Percentiles rank a stretch among this genome's conserved stretches.
Conservation (phyloP, 2,797 vertebrate species). For the Alosa sapidissima region DNA sequence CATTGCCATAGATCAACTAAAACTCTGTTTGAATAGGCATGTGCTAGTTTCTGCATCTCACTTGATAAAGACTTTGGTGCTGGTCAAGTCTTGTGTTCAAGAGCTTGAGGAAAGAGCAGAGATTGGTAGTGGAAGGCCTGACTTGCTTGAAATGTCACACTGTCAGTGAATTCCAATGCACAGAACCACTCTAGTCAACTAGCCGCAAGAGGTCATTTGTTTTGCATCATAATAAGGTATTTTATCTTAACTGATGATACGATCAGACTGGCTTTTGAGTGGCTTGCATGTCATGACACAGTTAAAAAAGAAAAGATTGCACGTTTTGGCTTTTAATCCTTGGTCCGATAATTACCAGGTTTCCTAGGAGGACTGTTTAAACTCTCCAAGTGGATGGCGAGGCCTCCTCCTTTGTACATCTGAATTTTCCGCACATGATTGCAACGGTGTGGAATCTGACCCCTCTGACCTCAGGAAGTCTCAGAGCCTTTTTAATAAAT, state of each 20-base stretch:
- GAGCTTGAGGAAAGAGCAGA: background rate
- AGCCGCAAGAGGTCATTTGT: background rate
- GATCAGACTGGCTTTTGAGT: slow-evolving; percentile 41
- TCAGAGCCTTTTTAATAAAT: slow-evolving; percentile 39
- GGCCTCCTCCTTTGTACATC: slow-evolving; percentile 20
- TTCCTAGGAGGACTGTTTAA: slow-evolving; percentile 31
- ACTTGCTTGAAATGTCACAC: background rate
- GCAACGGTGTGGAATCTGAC: slow-evolving; percentile 38
- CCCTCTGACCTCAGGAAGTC: slow-evolving; percentile 23
- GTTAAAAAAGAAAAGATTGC: slow-evolving; percentile 39
- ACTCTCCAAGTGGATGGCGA: slow-evolving; percentile 24
- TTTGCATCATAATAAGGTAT: background rate
- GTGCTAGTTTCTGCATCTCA: background rate
- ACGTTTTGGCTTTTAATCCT: slow-evolving; percentile 36
- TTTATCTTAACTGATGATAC: background rate
- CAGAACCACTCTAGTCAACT: background rate
- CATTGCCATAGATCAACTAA: background rate
- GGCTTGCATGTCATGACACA: slow-evolving; percentile 30
- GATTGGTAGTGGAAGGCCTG: background rate
- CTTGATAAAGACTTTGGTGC: background rate
- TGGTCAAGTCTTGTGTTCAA: background rate
- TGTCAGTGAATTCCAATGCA: background rate
- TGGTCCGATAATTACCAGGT: slow-evolving; percentile 38
- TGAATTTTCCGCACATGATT: slow-evolving; percentile 43
- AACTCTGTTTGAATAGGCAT: background rate